These are phyloP conservation scores for Agrotis puta DNA, from an alignment of 2,888 invertebrate genomes.

Conservation along the genomic window DNA sequence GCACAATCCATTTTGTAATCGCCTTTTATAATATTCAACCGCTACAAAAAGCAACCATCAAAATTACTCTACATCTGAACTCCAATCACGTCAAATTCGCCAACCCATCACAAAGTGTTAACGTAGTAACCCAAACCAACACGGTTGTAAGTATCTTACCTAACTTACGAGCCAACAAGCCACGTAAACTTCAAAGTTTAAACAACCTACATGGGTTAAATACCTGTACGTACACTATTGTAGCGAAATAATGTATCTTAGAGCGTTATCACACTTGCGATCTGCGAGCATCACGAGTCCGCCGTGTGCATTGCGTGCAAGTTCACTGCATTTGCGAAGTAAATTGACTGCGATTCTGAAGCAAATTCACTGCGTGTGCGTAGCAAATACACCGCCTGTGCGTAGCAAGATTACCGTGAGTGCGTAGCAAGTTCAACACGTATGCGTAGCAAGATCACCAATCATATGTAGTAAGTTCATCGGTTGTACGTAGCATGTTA, in stretches of 20 bases:
- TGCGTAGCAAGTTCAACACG: not conserved
- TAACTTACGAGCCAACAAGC: constrained; percentile 38
- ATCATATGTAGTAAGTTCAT: not conserved
- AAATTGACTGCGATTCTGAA: not conserved
- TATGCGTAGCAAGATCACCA: not conserved
- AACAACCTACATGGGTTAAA: constrained; percentile 31
- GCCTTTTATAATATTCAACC: too few relatives aligned
- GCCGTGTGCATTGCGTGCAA: not conserved
- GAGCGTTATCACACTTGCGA: constrained; percentile 2
- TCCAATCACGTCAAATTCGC: constrained; percentile 30
- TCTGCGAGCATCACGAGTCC: too few relatives aligned
- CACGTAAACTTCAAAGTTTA: constrained; percentile 44
- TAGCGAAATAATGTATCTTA: constrained; percentile 20
- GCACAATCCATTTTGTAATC: too few relatives aligned
- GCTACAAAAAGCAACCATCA: constrained; percentile 21
- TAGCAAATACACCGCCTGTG: too few relatives aligned
- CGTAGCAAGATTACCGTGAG: not conserved
- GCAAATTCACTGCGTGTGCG: not conserved
- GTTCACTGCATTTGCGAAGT: not conserved
- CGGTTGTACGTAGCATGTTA: not conserved
- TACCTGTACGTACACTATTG: constrained; percentile 25
- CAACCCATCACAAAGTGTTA: constrained; percentile 36
- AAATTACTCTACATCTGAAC: constrained; percentile 3
- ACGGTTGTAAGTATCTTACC: constrained; percentile 47
- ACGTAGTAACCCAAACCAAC: constrained; percentile 22